phyloP scores from a whole-genome alignment of 2,113 vertebrate species.

The Neofelis nebulosa region DNA sequence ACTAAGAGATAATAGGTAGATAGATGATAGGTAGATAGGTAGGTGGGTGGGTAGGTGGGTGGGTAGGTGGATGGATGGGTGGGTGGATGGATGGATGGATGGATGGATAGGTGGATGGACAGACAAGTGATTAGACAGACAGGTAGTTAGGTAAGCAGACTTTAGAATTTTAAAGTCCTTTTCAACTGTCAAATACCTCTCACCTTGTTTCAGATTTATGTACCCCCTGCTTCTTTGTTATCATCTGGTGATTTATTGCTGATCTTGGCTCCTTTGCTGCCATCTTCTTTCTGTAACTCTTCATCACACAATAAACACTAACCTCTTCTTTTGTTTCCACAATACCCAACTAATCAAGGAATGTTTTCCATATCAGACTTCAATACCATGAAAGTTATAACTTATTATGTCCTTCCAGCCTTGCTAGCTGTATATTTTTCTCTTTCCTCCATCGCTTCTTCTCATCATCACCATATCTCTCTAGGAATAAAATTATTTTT shows the following conservation, averaged over 20 bases:
- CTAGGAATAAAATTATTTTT: not conserved
- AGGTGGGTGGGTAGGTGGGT: fast-evolving
- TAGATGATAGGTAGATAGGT: not conserved
- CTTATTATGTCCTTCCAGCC: not conserved
- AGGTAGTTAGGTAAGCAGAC: too few species aligned
- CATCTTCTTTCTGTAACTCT: not conserved
- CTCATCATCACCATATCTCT: not conserved
- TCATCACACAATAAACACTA: not conserved
- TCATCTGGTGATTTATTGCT: not conserved
- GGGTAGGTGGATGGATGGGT: too few species aligned
- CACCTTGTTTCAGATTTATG: not conserved
- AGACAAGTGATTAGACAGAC: not conserved
- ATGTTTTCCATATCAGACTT: not conserved
- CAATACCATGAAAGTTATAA: not conserved
- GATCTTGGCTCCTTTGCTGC: not conserved
- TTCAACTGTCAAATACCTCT: not conserved
- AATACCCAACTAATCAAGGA: not conserved
- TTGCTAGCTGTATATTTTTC: not conserved
- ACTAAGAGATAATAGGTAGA: not conserved
- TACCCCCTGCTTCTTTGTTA: not conserved
- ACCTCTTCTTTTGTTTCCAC: not conserved
- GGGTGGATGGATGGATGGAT: too few species aligned
- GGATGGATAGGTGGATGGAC: too few species aligned
- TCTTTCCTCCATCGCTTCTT: not conserved
- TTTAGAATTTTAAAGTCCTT: not conserved